Percentiles rank a stretch among this genome's conserved stretches.
Evolutionary conservation across 1,140 invertebrate genomes (phyloP).

Genomic region (Lethocerus indicus): DNA sequence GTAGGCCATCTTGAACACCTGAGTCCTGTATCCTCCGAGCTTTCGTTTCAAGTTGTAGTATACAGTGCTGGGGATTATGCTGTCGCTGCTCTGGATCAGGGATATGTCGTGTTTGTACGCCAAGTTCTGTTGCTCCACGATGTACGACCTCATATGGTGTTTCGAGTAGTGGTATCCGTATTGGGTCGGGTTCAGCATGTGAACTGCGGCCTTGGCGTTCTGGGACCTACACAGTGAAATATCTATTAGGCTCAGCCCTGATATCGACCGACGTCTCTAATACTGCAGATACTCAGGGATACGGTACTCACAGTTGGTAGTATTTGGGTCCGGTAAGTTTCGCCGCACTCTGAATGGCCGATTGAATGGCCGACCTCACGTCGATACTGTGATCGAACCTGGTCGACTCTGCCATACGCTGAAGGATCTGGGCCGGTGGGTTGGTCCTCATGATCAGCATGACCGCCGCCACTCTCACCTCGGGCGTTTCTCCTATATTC

Average conservation of each 20-base stretch:
- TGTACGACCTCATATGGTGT: conserved; percentile 22
- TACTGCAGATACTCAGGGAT: too few relatives aligned
- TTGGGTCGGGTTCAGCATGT: conserved; percentile 31
- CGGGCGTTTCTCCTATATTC: conserved; percentile 40
- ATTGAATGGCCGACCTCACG: conserved; percentile 40
- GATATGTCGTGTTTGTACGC: conserved; percentile 22
- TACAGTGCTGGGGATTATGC: conserved; percentile 28
- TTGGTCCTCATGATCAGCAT: conserved; percentile 33
- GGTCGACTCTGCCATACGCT: conserved; percentile 46
- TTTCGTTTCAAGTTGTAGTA: conserved; percentile 23
- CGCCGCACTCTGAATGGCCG: conserved; percentile 32
- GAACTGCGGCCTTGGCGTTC: conserved; percentile 33
- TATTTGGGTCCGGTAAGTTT: neutral
- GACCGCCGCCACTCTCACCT: conserved; percentile 43
- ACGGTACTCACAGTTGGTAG: too few relatives aligned
- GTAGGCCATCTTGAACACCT: too few relatives aligned
- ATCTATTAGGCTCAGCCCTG: too few relatives aligned
- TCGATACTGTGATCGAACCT: conserved; percentile 38
- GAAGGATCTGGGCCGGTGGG: conserved; percentile 39
- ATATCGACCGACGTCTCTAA: too few relatives aligned
- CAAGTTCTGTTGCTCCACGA: conserved; percentile 4
- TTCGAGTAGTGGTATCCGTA: conserved; percentile 33
- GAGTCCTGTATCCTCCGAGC: conserved; percentile 24
- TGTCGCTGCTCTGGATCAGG: conserved; percentile 36
- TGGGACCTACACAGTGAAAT: conserved; percentile 27